Evolutionary conservation across 2,797 vertebrate genomes (phyloP).

Genomic region (Amblyraja radiata): DNA sequence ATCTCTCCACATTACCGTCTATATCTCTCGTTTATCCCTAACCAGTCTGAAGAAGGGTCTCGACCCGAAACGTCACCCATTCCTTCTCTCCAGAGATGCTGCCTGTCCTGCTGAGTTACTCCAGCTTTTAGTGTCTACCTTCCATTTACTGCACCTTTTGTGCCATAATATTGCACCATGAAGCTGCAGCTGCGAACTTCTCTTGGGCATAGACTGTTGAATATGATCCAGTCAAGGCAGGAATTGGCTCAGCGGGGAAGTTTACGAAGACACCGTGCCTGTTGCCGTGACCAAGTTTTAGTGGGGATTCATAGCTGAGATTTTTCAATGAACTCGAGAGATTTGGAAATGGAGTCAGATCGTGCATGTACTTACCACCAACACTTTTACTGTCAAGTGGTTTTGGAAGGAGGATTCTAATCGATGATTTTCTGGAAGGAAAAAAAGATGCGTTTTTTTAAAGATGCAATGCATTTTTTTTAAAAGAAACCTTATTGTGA

Average conservation of each 20-base stretch:
- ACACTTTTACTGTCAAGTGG: constrained; percentile 66
- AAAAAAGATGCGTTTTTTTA: too few species aligned
- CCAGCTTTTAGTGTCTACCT: too few species aligned
- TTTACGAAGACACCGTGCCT: neutral
- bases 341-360: neutral
- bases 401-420: constrained; percentile 65
- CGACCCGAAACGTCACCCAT: too few species aligned
- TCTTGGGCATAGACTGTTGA: neutral
- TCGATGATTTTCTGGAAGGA: constrained; percentile 68
- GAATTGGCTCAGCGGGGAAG: neutral
- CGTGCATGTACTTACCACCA: constrained; percentile 59
- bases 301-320: neutral
- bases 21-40: too few species aligned
- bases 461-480: neutral
- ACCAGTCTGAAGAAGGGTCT: too few species aligned
- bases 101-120: too few species aligned
- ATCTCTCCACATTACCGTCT: too few species aligned
- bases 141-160: neutral
- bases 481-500: neutral
- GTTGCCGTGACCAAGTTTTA: neutral
- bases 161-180: neutral
- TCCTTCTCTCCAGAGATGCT: too few species aligned
- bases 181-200: neutral
- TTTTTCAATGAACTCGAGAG: neutral
- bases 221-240: neutral